Evolutionary conservation across 2,797 vertebrate species (phyloP).

Genomic region (Arctocebus calabarensis): DNA sequence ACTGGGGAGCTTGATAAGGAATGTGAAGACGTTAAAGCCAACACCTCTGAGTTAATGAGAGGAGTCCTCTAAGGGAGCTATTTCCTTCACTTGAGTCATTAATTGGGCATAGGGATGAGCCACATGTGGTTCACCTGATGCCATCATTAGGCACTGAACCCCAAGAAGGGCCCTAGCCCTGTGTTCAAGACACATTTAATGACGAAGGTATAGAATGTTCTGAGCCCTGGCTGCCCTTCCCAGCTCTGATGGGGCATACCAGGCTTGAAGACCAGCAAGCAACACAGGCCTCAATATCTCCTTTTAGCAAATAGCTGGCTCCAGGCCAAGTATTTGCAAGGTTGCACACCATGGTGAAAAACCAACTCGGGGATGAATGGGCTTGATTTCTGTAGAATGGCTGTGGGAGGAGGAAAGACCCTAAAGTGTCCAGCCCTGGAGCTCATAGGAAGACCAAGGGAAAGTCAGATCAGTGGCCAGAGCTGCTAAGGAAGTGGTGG

Average conservation of each 20-base stretch:
- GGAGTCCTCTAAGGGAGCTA: neutral
- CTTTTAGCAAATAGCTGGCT: neutral
- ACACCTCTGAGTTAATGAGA: neutral
- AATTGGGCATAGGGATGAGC: neutral
- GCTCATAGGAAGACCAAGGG: neutral
- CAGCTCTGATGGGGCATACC: neutral
- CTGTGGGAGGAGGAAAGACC: neutral
- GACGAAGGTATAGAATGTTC: too few relatives aligned
- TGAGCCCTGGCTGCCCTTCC: neutral
- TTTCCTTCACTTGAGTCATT: neutral
- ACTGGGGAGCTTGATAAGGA: neutral
- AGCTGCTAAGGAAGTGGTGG: neutral
- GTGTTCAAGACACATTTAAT: neutral
- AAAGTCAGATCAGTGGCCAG: neutral
- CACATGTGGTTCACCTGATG: neutral
- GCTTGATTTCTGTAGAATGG: neutral
- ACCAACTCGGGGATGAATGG: neutral
- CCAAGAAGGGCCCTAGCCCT: neutral
- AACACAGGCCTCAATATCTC: neutral
- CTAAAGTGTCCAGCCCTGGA: neutral
- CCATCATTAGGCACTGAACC: accelerated
- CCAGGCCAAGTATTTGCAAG: neutral
- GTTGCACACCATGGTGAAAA: neutral
- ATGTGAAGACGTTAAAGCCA: neutral
- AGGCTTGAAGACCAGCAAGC: neutral